Base-by-base conservation (phyloP, 1,140 invertebrate genomes). In the Nymphalis io region DNA sequence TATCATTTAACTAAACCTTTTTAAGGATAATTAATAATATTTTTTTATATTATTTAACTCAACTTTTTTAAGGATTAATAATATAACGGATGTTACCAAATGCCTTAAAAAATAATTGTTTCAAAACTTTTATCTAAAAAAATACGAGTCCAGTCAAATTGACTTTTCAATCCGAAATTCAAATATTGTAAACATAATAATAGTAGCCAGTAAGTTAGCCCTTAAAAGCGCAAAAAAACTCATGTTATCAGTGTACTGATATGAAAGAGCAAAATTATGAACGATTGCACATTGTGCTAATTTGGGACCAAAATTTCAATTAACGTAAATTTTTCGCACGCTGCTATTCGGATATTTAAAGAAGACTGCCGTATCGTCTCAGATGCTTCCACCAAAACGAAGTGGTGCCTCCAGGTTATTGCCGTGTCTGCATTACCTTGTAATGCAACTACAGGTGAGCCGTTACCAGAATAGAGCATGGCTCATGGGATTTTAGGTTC, bases 371-470 rank as follows among this genome's bases (percentile, higher is more conserved):
- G 81, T 91, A 55, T 89, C 87, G 59, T 89, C 89, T 72, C 78
- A 85, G 83, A 89, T 89, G 83, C 82, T 91, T 55, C 89, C 89
- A 18, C 89, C 89, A 63, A 91, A 87, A 66, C 75, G 81, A 18
- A 91, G 78, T 77, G 85, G 83, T 58, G 84, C 81, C 21, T 77
- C 81, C 51, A 74, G 85, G 67, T 74, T 91, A 18, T 79, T 91
- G 68, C 87, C 89, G 51, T 89, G 87, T 73, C 82, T 91, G 51
- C 89, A 91, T 86, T 89, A 87, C 80, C 73, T 91, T 68, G 73
- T 89, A 57, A 83, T 89, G 84, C 87, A 89, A 76, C 68, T 91
- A 64, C 87, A 91, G 89, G 89, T 91, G 89, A 91, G 89, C 76
- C 76, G 81, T 84, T 89, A 75, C 85, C 80, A 80, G 63, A 89